phyloP scores from a whole-genome alignment of 1,140 invertebrate species.

The Andricus grossulariae region DNA sequence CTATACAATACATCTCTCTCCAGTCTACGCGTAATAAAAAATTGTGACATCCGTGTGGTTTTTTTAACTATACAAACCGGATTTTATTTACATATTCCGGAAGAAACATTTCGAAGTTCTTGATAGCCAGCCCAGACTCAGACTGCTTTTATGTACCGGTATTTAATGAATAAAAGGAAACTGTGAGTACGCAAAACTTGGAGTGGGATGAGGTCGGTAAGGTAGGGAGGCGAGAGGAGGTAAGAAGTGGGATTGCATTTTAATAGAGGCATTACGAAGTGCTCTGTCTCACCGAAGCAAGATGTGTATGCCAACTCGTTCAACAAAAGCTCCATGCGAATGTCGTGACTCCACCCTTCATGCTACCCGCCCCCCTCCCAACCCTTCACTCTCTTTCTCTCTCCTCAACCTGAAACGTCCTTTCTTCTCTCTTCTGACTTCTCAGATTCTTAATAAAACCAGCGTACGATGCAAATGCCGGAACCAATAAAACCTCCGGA shows the following conservation, averaged over 20 bases:
- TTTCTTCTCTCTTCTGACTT: neutral
- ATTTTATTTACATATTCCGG: slow-evolving; percentile 60
- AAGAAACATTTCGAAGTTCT: slow-evolving; percentile 59
- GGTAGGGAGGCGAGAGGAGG: neutral
- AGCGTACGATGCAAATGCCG: slow-evolving; percentile 44
- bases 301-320: slow-evolving; percentile 34
- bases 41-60: neutral
- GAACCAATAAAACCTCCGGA: slow-evolving; percentile 42
- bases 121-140: slow-evolving; percentile 25
- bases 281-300: slow-evolving; percentile 35
- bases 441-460: slow-evolving; percentile 48
- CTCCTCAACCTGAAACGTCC: neutral
- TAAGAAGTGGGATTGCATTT: slow-evolving; percentile 60
- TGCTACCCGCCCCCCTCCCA: neutral
- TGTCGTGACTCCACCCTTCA: slow-evolving; percentile 31
- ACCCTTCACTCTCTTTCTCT: slow-evolving; percentile 13
- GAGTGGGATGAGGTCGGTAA: neutral
- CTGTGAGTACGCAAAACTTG: neutral
- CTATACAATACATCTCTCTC: too few relatives aligned
- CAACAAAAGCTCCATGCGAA: slow-evolving; percentile 37
- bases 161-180: slow-evolving; percentile 61
- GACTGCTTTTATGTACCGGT: slow-evolving; percentile 40
- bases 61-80: slow-evolving; percentile 27
- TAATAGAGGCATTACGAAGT: slow-evolving; percentile 61
- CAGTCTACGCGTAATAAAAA: neutral